Base-by-base conservation (phyloP, 2,888 invertebrate genomes). In the Macrosoma leucophasiata region DNA sequence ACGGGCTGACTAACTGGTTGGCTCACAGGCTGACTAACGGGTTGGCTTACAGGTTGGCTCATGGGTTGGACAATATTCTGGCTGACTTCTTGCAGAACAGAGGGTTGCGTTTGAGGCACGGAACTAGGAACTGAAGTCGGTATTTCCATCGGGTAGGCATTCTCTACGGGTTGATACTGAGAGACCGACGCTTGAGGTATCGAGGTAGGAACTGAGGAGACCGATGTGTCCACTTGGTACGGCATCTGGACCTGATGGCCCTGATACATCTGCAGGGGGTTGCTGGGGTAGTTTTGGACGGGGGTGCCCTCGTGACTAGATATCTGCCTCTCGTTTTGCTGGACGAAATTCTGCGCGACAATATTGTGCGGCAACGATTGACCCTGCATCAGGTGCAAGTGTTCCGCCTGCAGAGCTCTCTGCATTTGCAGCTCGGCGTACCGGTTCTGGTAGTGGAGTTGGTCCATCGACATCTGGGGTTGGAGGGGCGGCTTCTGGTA, bases 301-400 rank as follows among this genome's bases (percentile, higher is more conserved):
- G 79, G 81, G 4, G 81, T 82, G 67, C 84, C 79, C 67, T 84
- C 84, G 62, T 78, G 84, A 75, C 79, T 82, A 72, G 78, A 84
- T 55, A 78, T 79, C 63, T 81, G 79, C 66, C 84, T 63, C 44
- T 82, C 81, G 53, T 62, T 72, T 58, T 79, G 79, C 49, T 76
- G 78, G 36, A 79, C 63, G 55, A 65, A 81, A 46, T 67, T 72
- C 22, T 79, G 79, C 29, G 65, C 63, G 60, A 78, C 62, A 56
- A 81, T 68, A 35, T 70, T 77, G 41, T 76, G 82, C 1, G 79
- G 79, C 3, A 84, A 58, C 11, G 76, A 76, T 48, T 81, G 84
- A 1, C 86, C 85, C 39, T 82, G 82, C 64, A 78, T 67, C 15
- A 57, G 58, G 33, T 62, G 73, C 10, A 59, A 54, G 12, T 71